Evolutionary conservation across 2,113 vertebrate species (phyloP), one percentile per base, ranked within the genome.

Genomic region (Notothenia rossii): DNA sequence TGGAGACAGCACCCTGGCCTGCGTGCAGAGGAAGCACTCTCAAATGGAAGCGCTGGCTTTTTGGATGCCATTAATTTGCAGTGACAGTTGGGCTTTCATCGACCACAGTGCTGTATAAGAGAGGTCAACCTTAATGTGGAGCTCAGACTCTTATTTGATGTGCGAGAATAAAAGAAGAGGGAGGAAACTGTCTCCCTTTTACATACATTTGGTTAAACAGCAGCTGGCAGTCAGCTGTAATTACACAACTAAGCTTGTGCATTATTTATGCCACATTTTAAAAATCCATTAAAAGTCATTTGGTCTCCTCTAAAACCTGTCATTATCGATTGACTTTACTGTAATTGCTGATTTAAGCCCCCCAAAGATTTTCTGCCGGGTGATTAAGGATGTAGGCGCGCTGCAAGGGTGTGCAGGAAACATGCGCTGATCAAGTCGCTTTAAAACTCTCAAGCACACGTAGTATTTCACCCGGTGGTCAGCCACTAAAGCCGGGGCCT

Each of bases 311-410:
- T 93, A 89, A 93, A 95, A 94, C 83, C 81, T 90, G 89, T 92
- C 94, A 94, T 93, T 93, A 95, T 94, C 87, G 89, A 95, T 92
- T 89, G 93, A 92, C 93, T 91, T 90, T 92, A 88, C 92, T 90
- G 89, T 94, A 95, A 95, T 94, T 94, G 92, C 89, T 86, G 89
- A 90, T 93, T 93, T 84, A 88, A 92, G 90, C 86, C 43, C 75
- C 29, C 72, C 76, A 95, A 93, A 92, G 93, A 94, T 94, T 94
- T 95, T 92, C 89, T 93, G 92, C 84, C 63, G 11, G 58, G 77
- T 87, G 90, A 91, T 95, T 94, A 94, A 85, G 68, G 88, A 91
- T 86, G 82, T 85, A 77, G 75, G 64, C 40, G 8, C 46, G n/a
- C 76, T 72, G 80, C 63, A 29, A 54, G 75, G 58, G 69, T 70